Conservation (phyloP, 2,888 invertebrate genomes). For the Nomada fucata region DNA sequence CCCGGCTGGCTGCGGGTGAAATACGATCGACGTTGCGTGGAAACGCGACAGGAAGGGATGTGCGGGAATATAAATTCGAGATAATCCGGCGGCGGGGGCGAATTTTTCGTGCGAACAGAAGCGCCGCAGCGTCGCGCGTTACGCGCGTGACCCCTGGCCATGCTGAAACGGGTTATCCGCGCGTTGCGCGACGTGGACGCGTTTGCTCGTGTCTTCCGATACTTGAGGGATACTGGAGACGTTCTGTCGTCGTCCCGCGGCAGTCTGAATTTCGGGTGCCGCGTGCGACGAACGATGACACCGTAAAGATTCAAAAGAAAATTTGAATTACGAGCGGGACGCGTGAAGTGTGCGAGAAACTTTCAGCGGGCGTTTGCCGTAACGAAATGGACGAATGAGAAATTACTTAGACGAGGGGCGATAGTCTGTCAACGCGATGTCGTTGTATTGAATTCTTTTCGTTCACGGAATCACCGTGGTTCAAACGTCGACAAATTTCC, state of each 20-base stretch:
- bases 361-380: not conserved
- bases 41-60: not conserved
- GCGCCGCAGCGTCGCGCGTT: conserved; percentile 8
- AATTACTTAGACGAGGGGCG: not conserved
- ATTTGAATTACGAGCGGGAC: conserved; percentile 27
- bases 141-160: not conserved
- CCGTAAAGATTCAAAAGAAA: conserved; percentile 53
- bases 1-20: conserved; percentile 3
- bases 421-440: not conserved
- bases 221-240: conserved; percentile 53
- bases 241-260: conserved; percentile 38
- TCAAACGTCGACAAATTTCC: too few species aligned
- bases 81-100: conserved; percentile 25
- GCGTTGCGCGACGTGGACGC: not conserved
- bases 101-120: conserved; percentile 32
- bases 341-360: conserved; percentile 10
- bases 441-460: too few species aligned
- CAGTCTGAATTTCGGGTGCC: conserved; percentile 36
- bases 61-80: conserved; percentile 38
- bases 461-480: too few species aligned
- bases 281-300: conserved; percentile 44
- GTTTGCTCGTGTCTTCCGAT: conserved; percentile 52
- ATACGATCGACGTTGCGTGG: conserved; percentile 18
- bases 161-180: not conserved
- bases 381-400: not conserved